Evolutionary conservation across 2,797 vertebrate species (phyloP).

Genomic region (Sciurus carolinensis): DNA sequence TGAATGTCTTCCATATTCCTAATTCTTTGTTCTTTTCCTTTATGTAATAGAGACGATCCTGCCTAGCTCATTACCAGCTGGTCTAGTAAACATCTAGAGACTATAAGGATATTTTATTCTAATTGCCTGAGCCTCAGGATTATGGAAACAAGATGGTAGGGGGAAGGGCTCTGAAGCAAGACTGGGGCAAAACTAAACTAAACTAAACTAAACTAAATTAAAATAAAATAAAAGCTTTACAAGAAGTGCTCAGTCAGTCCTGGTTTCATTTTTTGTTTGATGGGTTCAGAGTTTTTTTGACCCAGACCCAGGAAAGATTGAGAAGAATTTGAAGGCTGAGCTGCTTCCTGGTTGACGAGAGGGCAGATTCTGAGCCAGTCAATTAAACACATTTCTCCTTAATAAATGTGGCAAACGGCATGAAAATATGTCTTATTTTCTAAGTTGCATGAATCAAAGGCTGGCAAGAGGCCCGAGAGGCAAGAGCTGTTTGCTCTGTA

Average conservation of each 20-base stretch:
- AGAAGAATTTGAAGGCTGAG: constrained; percentile 71
- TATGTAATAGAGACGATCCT: constrained; percentile 79
- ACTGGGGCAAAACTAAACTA: neutral
- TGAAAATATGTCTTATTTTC: constrained; percentile 81
- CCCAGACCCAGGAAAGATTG: constrained; percentile 62
- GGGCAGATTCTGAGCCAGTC: constrained; percentile 78
- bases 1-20: constrained; percentile 80
- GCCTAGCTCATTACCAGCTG: constrained; percentile 82
- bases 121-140: constrained; percentile 79
- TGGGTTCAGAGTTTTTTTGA: neutral
- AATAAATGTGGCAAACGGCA: constrained; percentile 76
- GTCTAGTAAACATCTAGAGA: constrained; percentile 80
- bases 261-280: constrained; percentile 10
- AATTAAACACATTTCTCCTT: constrained; percentile 80
- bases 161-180: constrained; percentile 67
- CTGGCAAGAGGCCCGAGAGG: constrained; percentile 73
- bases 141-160: constrained; percentile 74
- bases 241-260: neutral
- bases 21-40: constrained; percentile 82
- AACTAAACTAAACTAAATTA: neutral
- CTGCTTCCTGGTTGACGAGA: neutral
- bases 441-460: constrained; percentile 83
- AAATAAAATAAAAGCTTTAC: neutral
- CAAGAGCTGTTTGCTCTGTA: constrained; percentile 75
- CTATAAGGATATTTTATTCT: constrained; percentile 83